Conservation (phyloP, 2,113 vertebrate species). For the Equus przewalskii region DNA sequence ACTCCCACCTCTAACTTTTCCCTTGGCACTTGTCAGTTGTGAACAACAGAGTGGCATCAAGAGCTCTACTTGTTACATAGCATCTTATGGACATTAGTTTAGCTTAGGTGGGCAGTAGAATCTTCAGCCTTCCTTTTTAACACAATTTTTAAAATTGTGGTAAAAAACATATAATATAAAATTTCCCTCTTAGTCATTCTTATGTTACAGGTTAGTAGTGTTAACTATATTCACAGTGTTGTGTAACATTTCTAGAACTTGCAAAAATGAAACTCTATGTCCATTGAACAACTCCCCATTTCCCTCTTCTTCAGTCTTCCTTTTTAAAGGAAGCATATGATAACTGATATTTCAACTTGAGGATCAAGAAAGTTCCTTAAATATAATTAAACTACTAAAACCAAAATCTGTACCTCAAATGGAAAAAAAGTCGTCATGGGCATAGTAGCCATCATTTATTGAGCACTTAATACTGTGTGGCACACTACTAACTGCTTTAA, state of each 20-base stretch:
- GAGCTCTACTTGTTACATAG: background rate
- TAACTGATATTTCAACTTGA: background rate
- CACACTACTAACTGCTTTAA: background rate
- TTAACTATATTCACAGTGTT: background rate
- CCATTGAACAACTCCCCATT: background rate
- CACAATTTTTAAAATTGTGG: background rate
- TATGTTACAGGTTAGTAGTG: background rate
- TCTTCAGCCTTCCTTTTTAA: background rate
- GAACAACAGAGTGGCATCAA: background rate
- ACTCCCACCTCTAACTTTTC: background rate
- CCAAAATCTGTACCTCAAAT: background rate
- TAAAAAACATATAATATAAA: background rate
- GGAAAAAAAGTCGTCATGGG: background rate
- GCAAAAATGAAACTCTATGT: background rate
- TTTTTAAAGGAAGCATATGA: constrained; percentile 30
- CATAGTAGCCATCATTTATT: background rate
- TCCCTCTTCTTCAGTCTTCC: background rate
- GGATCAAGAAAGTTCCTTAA: constrained; percentile 9
- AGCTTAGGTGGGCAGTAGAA: background rate
- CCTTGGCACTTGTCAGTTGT: background rate
- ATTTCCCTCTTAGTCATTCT: background rate
- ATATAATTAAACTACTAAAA: background rate
- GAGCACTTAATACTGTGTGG: background rate
- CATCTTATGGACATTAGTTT: background rate
- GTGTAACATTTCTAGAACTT: background rate